These are phyloP conservation scores for Rhodinocichla rosea DNA, from an alignment of 2,113 vertebrate genomes.

Conservation along the genomic window DNA sequence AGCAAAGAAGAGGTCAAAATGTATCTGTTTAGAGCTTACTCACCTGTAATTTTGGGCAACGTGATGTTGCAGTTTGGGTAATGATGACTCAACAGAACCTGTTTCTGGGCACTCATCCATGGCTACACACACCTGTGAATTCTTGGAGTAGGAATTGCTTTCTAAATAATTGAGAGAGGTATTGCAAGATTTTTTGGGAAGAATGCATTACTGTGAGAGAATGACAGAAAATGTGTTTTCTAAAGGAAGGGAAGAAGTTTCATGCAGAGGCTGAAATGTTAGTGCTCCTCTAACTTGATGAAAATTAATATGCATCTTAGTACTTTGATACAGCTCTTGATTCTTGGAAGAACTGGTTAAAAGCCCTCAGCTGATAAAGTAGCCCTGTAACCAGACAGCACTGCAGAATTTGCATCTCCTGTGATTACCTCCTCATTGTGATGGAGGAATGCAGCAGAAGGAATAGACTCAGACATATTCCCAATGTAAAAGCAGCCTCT, in stretches of 20 bases:
- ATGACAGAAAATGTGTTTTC: not conserved
- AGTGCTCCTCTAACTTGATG: not conserved
- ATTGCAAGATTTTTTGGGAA: not conserved
- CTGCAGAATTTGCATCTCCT: not conserved
- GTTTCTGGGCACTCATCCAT: not conserved
- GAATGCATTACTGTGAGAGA: not conserved
- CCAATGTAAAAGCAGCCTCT: not conserved
- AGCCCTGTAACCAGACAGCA: not conserved
- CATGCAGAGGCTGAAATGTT: not conserved
- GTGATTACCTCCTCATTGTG: not conserved
- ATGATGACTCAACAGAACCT: not conserved
- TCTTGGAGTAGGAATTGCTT: not conserved
- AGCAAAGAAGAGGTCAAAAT: not conserved
- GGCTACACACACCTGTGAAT: not conserved
- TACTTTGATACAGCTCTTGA: not conserved
- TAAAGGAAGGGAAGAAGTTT: not conserved
- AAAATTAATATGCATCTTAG: not conserved
- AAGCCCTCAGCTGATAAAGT: not conserved
- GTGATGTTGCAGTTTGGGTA: not conserved
- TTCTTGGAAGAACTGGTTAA: not conserved
- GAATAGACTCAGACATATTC: not conserved
- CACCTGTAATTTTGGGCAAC: not conserved
- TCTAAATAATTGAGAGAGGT: not conserved
- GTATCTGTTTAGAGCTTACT: not conserved
- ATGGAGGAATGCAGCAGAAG: not conserved